Evolutionary conservation across 2,113 vertebrate genomes (phyloP).

Genomic region (Cochlearius cochlearius): DNA sequence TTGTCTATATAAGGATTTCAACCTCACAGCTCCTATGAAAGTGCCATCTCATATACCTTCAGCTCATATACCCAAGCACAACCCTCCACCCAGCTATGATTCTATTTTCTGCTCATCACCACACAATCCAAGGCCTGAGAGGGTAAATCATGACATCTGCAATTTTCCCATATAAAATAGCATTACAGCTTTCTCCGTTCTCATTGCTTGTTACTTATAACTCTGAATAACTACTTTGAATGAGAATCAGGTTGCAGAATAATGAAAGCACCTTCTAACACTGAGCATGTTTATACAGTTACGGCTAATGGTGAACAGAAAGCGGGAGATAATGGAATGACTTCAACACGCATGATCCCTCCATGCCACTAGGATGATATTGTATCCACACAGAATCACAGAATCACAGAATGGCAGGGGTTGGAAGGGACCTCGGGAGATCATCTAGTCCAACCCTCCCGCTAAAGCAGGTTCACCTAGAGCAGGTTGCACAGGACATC

Average conservation of each 20-base stretch:
- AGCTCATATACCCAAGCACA: not conserved
- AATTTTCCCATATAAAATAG: not conserved
- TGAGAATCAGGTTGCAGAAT: not conserved
- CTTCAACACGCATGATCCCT: not conserved
- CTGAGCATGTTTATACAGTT: not conserved
- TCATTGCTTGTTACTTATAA: not conserved
- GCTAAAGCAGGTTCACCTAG: too few relatives aligned
- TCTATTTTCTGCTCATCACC: not conserved
- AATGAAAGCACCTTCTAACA: not conserved
- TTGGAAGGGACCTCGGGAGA: too few relatives aligned
- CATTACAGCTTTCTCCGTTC: not conserved
- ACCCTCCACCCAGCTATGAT: not conserved
- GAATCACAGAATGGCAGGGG: too few relatives aligned
- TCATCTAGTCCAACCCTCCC: too few relatives aligned
- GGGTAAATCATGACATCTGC: not conserved
- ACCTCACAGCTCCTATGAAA: not conserved
- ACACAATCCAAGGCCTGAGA: fast-evolving
- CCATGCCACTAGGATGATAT: not conserved
- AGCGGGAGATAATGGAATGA: not conserved
- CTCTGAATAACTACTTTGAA: not conserved
- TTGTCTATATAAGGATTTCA: not conserved
- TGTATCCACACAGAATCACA: too few relatives aligned
- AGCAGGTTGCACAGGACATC: too few relatives aligned
- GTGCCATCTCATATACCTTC: not conserved
- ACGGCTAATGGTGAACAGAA: not conserved